phyloP scores from a whole-genome alignment of 2,888 invertebrate genomes.

The Idaea straminata region DNA sequence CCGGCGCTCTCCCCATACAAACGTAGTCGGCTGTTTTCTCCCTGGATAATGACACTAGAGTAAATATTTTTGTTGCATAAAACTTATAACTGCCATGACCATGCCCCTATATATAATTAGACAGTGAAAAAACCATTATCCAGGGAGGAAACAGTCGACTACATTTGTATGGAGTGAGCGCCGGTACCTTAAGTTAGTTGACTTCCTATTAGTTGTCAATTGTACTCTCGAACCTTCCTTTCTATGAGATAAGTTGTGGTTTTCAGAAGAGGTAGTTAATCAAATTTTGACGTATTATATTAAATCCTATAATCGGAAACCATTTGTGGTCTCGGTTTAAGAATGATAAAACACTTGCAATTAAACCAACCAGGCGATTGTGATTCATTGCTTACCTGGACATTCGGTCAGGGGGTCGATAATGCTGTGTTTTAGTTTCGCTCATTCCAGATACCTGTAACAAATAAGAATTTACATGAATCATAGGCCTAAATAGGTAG shows the following conservation, averaged over 20 bases:
- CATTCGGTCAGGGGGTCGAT: conserved; percentile 68
- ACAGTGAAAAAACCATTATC: too few species aligned
- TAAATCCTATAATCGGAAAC: neutral
- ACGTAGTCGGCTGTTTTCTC: too few species aligned
- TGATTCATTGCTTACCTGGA: conserved; percentile 48
- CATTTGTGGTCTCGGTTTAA: neutral
- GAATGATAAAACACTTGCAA: neutral
- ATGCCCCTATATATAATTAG: too few species aligned
- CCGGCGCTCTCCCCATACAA: too few species aligned
- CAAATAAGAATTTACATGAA: conserved; percentile 32
- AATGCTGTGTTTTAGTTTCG: conserved; percentile 53
- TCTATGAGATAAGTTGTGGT: neutral
- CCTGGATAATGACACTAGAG: too few species aligned
- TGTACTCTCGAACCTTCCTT: neutral
- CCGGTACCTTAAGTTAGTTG: too few species aligned
- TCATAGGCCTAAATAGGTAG: neutral
- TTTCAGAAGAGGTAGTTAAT: neutral
- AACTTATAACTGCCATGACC: too few species aligned
- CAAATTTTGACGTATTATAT: neutral
- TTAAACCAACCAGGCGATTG: conserved; percentile 12
- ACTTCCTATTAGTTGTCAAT: neutral
- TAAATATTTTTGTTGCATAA: too few species aligned
- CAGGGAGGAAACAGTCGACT: too few species aligned
- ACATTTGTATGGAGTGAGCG: too few species aligned
- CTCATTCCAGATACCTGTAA: conserved; percentile 74